Evolutionary conservation across 2,797 vertebrate species (phyloP), one percentile per base, ranked within the genome.

Genomic region (Perodicticus potto): DNA sequence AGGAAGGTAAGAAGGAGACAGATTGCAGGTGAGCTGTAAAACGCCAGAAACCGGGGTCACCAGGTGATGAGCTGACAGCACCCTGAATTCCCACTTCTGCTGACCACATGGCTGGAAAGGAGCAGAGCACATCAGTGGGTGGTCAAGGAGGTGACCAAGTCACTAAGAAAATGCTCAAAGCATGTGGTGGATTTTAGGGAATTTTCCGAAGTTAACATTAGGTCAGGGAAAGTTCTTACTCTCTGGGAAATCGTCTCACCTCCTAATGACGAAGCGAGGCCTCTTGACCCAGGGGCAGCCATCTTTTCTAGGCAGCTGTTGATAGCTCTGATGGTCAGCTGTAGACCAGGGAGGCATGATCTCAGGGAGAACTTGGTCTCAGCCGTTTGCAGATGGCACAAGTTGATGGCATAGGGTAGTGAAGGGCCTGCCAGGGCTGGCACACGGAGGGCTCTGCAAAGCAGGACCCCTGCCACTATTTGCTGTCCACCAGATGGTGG

Each of bases 91-190:
- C 25, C 3, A 1, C 53, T 53, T 27, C 63, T 3, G 72, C 63
- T 0, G 1, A 14, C 11, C 0, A 2, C 1, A 37, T 23, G 49
- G 0, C 23, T 4, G 49, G 34, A 53, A 53, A 53, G 49, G 4
- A 53, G n/a, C 45, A 14, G 19, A 13, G 13, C 63, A 2, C 1
- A 0, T 40, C 0, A 1, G 23, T 1, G 29, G 1, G 11, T 7
- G 0, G 7, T 1, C 23, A 1, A 80, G 20, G n/a, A 23, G 40
- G 4, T 0, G 4, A 0, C 27, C 0, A 4, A 23, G 27, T 11
- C 0, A 10, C 3, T 23, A 2, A 49, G 76, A 16, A 32, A 16
- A 3, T 0, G 1, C 23, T 57, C 0, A 6, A 0, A 0, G 11
- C 0, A 7, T 7, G 32, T 7, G 1, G 9, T 2, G 14, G 2